Conservation (phyloP, 2,797 vertebrate species). For the Lepus oiostolus region DNA sequence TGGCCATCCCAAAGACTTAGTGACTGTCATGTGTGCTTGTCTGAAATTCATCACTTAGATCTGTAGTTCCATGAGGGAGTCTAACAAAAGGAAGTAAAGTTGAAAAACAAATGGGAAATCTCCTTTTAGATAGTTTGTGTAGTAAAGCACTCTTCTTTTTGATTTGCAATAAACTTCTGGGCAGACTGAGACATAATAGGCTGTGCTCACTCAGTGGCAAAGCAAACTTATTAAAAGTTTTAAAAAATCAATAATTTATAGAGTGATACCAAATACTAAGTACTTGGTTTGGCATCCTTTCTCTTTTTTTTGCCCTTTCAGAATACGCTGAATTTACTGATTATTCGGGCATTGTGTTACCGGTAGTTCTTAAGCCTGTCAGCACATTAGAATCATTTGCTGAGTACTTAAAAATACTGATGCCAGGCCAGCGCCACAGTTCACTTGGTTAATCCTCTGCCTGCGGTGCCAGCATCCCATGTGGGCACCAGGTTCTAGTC, state of each 20-base stretch:
- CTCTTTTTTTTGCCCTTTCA: not conserved
- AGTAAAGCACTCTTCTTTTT: constrained; percentile 41
- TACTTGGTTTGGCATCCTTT: constrained; percentile 50
- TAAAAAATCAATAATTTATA: constrained; percentile 57
- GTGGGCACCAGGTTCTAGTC: too few relatives aligned
- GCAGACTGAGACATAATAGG: constrained; percentile 31
- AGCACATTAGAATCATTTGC: not conserved
- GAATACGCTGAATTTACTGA: constrained; percentile 46
- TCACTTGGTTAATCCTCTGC: too few relatives aligned
- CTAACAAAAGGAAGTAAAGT: constrained; percentile 7
- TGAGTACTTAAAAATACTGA: not conserved
- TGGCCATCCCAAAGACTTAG: not conserved
- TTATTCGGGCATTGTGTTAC: not conserved
- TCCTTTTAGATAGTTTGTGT: constrained; percentile 31
- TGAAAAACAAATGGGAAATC: constrained; percentile 40
- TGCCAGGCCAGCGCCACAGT: not conserved
- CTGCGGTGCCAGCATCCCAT: too few relatives aligned
- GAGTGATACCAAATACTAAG: constrained; percentile 56
- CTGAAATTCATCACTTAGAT: not conserved
- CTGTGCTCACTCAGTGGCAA: constrained; percentile 58
- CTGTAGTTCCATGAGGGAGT: not conserved
- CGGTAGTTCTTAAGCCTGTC: not conserved
- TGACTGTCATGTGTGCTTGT: not conserved
- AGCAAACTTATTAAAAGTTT: constrained; percentile 63
- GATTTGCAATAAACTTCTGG: constrained; percentile 33